These are phyloP conservation scores for Drosophila atripex DNA, from an alignment of 2,888 invertebrate genomes.

Conservation along the genomic window DNA sequence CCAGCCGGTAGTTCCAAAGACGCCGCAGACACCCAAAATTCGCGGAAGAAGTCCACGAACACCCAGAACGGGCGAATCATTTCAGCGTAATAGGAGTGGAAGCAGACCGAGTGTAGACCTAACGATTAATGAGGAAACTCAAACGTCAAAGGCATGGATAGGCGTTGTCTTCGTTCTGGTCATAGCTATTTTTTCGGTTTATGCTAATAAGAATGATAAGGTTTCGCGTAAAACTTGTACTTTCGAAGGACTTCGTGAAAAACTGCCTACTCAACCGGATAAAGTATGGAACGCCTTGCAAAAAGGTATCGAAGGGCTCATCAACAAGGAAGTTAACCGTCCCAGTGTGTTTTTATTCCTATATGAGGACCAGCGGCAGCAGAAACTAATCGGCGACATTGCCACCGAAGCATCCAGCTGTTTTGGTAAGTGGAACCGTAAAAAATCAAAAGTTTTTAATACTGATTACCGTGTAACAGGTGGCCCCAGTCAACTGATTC, in stretches of 20 bases:
- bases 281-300: conserved; percentile 65
- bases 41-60: neutral
- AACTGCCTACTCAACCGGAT: conserved; percentile 54
- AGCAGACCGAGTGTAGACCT: neutral
- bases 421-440: conserved; percentile 65
- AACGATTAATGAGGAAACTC: neutral
- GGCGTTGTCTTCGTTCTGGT: neutral
- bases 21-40: neutral
- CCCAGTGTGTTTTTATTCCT: conserved; percentile 79
- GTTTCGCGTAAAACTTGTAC: conserved; percentile 51
- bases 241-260: conserved; percentile 51
- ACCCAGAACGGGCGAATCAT: neutral
- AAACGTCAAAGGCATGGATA: neutral
- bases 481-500: conserved; percentile 50
- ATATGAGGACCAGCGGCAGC: conserved; percentile 46
- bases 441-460: neutral
- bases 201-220: neutral
- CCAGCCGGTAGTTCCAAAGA: neutral
- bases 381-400: conserved; percentile 65
- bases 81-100: neutral
- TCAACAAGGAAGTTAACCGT: conserved; percentile 58
- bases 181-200: neutral
- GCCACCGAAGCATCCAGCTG: conserved; percentile 70
- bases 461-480: conserved; percentile 36
- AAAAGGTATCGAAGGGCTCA: conserved; percentile 66